Base-by-base conservation (phyloP, 1,140 invertebrate species). In the Drosophila dunni region DNA sequence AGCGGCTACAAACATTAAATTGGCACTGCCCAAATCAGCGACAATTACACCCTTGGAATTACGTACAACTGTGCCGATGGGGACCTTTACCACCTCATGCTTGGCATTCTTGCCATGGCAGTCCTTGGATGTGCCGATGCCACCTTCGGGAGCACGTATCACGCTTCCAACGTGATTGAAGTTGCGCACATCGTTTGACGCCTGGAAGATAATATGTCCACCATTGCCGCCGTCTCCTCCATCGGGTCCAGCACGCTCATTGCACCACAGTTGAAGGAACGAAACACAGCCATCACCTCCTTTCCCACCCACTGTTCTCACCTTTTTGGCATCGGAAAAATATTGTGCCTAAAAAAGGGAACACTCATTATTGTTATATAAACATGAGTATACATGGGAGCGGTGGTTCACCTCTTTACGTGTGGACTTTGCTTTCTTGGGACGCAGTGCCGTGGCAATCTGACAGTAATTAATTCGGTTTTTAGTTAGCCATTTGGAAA, bases 221-320 rank as follows among this genome's bases (percentile, higher is more conserved):
- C 99, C 99, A 91, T 98, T 95, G 1, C 99, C 99, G 9, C 98
- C 99, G 93, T 99, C 97, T 0, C 98, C 99, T 4, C 98, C 98
- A 93, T 98, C 97, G 0, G 98, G 98, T 7, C 99, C 99, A 0
- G 97, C 98, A 67, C 94, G 94, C 74, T 98, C 97, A 85, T 98
- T 98, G 13, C 93, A 93, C 93, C 94, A 97, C 8, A 96, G 84
- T 58, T 91, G 95, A 2, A 97, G 85, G 91, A 99, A 98, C 0
- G 97, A 97, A 65, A 99, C 95, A 71, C 94, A 95, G 0, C 99
- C 99, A 94, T 99, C 95, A 1, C 99, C 99, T 7, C 99, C 99
- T 56, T 95, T 95, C 0, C 99, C 99, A 6, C 95, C 99, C 1
- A 93, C 90, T 1, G 95, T 93, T 66, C 94, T 91, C 0, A 96